phyloP scores from a whole-genome alignment of 2,113 vertebrate genomes.

The Nothocercus nigrocapillus region DNA sequence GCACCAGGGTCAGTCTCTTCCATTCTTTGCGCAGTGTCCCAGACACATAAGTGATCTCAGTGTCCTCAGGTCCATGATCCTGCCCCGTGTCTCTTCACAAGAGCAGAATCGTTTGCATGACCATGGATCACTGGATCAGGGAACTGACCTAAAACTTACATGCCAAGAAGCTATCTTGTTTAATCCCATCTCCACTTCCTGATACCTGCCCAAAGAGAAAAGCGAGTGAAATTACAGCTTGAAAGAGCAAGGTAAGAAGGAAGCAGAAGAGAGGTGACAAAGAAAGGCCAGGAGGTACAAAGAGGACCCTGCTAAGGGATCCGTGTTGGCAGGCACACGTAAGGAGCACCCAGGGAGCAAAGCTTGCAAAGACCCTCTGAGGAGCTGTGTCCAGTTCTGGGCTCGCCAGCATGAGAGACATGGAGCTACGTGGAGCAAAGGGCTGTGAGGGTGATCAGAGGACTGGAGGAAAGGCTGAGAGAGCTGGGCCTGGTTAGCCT shows the following conservation, averaged over 20 bases:
- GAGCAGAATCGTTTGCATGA: fast-evolving
- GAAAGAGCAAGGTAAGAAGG: background rate
- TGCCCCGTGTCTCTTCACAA: background rate
- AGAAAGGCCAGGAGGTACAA: fast-evolving
- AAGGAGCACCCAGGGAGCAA: background rate
- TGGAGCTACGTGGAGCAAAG: too few species aligned
- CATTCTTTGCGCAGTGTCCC: background rate
- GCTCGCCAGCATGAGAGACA: too few species aligned
- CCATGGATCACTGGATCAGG: background rate
- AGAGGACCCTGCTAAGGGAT: background rate
- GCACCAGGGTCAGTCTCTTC: background rate
- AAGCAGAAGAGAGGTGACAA: background rate
- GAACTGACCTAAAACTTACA: background rate
- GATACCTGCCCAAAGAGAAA: background rate
- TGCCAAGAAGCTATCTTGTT: background rate
- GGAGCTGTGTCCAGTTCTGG: too few species aligned
- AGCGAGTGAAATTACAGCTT: background rate
- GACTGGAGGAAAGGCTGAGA: too few species aligned
- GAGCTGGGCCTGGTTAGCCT: too few species aligned
- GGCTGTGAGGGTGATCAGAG: too few species aligned
- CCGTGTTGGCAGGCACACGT: fast-evolving
- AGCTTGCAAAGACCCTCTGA: fast-evolving
- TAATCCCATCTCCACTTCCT: background rate
- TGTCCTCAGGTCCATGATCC: background rate
- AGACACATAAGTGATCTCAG: background rate